Base-by-base conservation (phyloP, 2,888 invertebrate species). In the Philereme transversata region DNA sequence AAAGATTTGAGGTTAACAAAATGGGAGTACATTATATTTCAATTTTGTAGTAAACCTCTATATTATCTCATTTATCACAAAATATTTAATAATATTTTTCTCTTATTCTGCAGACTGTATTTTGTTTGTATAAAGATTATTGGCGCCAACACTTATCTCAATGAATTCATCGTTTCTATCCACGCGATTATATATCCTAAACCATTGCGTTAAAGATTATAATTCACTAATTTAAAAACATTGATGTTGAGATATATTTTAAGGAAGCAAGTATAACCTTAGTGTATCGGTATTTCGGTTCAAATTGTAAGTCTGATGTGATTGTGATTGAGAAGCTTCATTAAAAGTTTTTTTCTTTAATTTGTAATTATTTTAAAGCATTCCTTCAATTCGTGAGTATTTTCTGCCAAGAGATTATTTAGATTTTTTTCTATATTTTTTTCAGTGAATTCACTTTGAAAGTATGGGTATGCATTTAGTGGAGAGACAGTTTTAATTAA, bases 271-370 rank as follows among this genome's bases (percentile, higher is more conserved):
- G 22, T 46, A 41, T 35, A 48, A 58, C 41, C 43, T 47, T 51
- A 52, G 22, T 33, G 33, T 44, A 51, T 45, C 11, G 35, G 5
- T 34, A 9, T 51, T 43, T 55, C 47, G 33, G 38, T 49, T 53
- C 36, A n/a, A 53, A 62, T 53, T 54, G 51, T 51, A 58, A 62
- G 57, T 62, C 58, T 62, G 53, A 58, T 48, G 54, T 51, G 51
- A 44, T 47, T 58, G 54, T 61, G 53, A 61, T 52, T 49, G 8
- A n/a, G 9, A 38, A 22, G 40, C n/a, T 50, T 40, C 43, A 41
- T 34, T n/a, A 22, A 50, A 10, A 51, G 10, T 41, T 5, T 3
- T 11, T 35, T 10, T 38, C 34, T 49, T 49, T 34, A 7, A 11
- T 38, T 38, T 7, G 9, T 5, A 45, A 22, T 11, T 45, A 5